Evolutionary conservation across 2,797 vertebrate species (phyloP).

Genomic region (Avahi laniger): DNA sequence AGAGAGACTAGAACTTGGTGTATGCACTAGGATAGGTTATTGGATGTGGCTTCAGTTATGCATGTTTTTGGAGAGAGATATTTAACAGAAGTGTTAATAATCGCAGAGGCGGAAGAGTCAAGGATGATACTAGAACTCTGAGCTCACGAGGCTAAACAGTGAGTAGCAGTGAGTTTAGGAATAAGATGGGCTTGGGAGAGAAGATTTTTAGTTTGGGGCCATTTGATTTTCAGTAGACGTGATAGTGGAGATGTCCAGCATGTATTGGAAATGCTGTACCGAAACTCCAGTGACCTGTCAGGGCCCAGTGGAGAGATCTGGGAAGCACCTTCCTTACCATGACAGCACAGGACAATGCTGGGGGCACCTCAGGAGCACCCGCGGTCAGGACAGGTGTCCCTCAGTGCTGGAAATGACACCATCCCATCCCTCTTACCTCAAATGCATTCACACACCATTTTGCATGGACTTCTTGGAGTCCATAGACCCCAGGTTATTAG

Average conservation of each 20-base stretch:
- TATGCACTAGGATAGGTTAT: neutral
- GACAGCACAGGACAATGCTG: neutral
- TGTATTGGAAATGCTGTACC: neutral
- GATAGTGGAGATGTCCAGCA: neutral
- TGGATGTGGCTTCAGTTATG: neutral
- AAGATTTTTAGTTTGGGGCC: neutral
- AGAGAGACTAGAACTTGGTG: neutral
- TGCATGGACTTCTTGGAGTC: neutral
- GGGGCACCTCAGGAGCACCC: accelerated
- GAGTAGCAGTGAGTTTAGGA: neutral
- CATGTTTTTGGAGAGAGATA: neutral
- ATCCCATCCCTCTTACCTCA: too few species aligned
- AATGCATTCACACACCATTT: neutral
- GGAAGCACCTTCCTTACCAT: neutral
- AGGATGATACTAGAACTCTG: too few species aligned
- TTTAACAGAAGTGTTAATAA: neutral
- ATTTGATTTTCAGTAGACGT: neutral
- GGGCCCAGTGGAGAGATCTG: neutral
- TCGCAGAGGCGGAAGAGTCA: neutral
- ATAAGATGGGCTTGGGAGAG: neutral
- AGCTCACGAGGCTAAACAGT: neutral
- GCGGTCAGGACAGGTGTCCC: neutral
- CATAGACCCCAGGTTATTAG: neutral
- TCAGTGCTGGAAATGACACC: neutral
- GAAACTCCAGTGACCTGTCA: too few species aligned